Evolutionary conservation across 2,888 invertebrate species (phyloP).

Genomic region (Parasteatoda lunata): DNA sequence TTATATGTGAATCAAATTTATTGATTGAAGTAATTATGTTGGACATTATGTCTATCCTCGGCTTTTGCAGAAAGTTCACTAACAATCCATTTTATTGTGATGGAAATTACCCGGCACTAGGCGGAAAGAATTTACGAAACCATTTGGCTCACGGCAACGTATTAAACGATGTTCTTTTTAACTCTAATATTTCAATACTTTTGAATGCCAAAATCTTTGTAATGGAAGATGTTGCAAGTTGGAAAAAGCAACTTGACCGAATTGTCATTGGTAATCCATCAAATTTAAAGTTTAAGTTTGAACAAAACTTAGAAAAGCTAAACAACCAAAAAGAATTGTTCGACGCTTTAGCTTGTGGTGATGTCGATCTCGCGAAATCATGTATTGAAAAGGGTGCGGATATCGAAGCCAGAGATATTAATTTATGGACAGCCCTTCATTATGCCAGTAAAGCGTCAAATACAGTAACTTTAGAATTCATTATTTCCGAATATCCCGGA

Average conservation of each 20-base stretch:
- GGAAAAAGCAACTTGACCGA: not conserved
- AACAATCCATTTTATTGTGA: not conserved
- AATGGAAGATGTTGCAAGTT: not conserved
- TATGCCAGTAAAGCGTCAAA: too few species aligned
- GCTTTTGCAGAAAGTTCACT: not conserved
- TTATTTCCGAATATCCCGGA: too few species aligned
- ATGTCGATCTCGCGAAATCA: too few species aligned
- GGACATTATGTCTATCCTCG: not conserved
- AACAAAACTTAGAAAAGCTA: not conserved
- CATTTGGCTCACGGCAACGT: slow-evolving; percentile 2
- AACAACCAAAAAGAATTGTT: not conserved
- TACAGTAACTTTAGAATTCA: too few species aligned
- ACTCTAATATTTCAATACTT: not conserved
- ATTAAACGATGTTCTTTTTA: not conserved
- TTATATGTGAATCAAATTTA: not conserved
- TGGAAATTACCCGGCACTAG: not conserved
- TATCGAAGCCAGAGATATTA: too few species aligned
- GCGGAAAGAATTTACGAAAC: not conserved
- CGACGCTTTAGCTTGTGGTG: not conserved
- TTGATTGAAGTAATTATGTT: not conserved
- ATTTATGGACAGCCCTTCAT: too few species aligned
- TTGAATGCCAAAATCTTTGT: not conserved
- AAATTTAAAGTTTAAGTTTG: not conserved
- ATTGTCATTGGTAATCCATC: not conserved
- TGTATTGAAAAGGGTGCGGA: too few species aligned